These are phyloP conservation scores for Epizoanthus rinbou DNA, from an alignment of 92 coral and sea anemone genomes.

Conservation along the genomic window DNA sequence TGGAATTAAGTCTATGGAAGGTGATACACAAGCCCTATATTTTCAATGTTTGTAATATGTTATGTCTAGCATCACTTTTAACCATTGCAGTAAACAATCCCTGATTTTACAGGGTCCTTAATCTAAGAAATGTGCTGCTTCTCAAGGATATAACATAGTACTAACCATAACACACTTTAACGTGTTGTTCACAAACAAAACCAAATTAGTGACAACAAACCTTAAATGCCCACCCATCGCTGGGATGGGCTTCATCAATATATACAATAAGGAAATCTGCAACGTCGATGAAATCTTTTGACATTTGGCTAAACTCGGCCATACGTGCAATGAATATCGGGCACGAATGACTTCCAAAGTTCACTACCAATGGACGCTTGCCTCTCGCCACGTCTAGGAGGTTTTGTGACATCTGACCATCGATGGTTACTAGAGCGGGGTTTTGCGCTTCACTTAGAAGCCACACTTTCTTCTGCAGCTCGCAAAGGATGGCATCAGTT, in stretches of 20 bases:
- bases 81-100: no score
- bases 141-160: no score
- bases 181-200: no score
- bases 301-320: constrained; percentile 69
- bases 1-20: no score
- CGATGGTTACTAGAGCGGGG: constrained; percentile 54
- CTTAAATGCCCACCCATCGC: constrained; percentile 89
- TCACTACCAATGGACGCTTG: constrained; percentile 73
- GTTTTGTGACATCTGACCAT: constrained; percentile 48
- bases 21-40: no score
- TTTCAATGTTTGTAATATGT: no score
- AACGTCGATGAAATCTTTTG: constrained; percentile 71
- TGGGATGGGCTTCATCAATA: constrained; percentile 86
- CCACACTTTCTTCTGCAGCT: constrained; percentile 57
- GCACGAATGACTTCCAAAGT: constrained; percentile 84
- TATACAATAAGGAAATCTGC: constrained; percentile 90
- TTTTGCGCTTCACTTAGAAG: constrained; percentile 66
- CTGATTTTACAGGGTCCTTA: no score
- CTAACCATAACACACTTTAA: no score
- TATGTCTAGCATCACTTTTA: no score
- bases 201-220: constrained; percentile 40
- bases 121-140: no score
- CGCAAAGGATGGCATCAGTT: constrained; percentile 56
- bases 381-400: constrained; percentile 64
- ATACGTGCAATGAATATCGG: constrained; percentile 72